A percentile compares a stretch with the other conserved stretches of the same genome.
These are phyloP conservation scores for Camponotus vicinus DNA, from an alignment of 1,140 invertebrate species.

Conservation along the genomic window DNA sequence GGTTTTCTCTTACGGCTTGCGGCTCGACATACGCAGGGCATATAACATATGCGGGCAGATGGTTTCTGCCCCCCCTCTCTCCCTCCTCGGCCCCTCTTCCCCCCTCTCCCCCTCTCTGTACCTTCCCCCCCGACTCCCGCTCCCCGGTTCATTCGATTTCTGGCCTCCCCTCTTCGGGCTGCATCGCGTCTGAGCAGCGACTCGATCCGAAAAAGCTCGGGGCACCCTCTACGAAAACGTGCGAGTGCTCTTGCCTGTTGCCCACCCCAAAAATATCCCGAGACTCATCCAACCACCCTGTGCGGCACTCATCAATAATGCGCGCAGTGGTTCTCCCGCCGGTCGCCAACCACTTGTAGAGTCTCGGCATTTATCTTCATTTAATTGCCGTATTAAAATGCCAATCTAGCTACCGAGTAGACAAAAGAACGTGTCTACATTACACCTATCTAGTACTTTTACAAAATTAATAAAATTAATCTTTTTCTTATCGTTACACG, in stretches of 20 bases:
- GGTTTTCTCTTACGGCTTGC: slow-evolving; percentile 75
- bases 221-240: slow-evolving; percentile 74
- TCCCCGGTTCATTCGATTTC: slow-evolving; percentile 51
- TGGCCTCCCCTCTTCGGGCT: slow-evolving; percentile 60
- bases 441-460: neutral
- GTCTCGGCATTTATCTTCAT: neutral
- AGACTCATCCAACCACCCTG: slow-evolving; percentile 75
- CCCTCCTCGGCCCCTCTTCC: slow-evolving; percentile 16
- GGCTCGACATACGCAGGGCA: slow-evolving; percentile 73
- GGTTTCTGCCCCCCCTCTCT: slow-evolving; percentile 75
- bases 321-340: slow-evolving; percentile 73
- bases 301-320: slow-evolving; percentile 69
- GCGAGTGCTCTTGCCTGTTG: slow-evolving; percentile 75
- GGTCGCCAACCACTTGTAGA: slow-evolving; percentile 73
- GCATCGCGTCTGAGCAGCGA: slow-evolving; percentile 68
- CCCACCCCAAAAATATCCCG: slow-evolving; percentile 75
- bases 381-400: neutral
- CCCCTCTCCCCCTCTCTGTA: slow-evolving; percentile 41
- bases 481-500: neutral
- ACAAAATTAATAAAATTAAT: neutral
- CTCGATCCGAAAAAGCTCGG: slow-evolving; percentile 76
- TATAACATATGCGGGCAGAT: slow-evolving; percentile 83
- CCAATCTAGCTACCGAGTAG: neutral
- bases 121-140: slow-evolving; percentile 17
- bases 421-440: neutral